Evolutionary conservation across 2,113 vertebrate species (phyloP).

Genomic region (Heterochromis multidens): DNA sequence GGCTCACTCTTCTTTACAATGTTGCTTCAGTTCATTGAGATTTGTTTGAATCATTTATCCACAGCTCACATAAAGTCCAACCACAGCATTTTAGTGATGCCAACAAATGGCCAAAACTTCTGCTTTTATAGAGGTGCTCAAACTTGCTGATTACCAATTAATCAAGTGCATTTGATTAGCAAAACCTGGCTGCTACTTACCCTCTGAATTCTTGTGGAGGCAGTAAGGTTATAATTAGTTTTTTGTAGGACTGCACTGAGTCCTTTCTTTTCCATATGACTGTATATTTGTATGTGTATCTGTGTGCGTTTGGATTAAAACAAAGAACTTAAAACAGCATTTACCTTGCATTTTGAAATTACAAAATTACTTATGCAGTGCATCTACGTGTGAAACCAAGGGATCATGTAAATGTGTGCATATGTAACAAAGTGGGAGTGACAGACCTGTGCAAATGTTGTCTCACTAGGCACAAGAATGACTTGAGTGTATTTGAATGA

Average conservation of each 20-base stretch:
- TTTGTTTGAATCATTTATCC: not conserved
- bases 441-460: not conserved
- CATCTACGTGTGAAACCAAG: not conserved
- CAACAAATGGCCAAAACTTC: not conserved
- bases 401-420: not conserved
- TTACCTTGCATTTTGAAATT: not conserved
- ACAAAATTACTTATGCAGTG: not conserved
- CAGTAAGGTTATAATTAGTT: not conserved
- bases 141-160: not conserved
- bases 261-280: not conserved
- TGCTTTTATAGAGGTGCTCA: not conserved
- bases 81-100: not conserved
- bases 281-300: not conserved
- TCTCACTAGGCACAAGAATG: no score
- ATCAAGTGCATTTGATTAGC: not conserved
- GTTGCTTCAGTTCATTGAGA: not conserved
- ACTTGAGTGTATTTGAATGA: not conserved
- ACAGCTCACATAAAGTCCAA: not conserved
- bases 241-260: not conserved
- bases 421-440: not conserved
- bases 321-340: not conserved
- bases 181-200: not conserved
- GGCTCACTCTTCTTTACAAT: not conserved
- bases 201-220: not conserved
- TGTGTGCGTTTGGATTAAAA: not conserved